phyloP scores from a whole-genome alignment of 2,113 vertebrate genomes.

The Eonycteris spelaea region DNA sequence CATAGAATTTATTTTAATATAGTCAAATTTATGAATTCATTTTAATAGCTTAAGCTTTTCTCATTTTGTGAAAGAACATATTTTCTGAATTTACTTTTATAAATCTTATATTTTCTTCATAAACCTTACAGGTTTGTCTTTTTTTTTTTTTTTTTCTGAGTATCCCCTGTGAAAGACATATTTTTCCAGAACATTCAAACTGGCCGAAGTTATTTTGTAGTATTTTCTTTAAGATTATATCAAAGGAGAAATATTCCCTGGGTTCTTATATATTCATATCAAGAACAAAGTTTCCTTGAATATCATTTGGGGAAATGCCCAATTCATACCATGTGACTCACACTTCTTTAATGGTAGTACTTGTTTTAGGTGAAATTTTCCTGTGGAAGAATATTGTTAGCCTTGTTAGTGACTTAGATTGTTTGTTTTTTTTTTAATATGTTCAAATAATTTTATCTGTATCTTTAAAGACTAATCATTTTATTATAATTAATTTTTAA shows the following conservation, averaged over 20 bases:
- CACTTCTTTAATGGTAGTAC: neutral
- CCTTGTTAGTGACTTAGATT: neutral
- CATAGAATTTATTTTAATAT: neutral
- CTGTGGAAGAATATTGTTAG: neutral
- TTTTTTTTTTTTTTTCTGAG: neutral
- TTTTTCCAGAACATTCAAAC: neutral
- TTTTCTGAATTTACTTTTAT: neutral
- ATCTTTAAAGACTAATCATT: neutral
- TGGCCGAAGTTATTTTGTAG: neutral
- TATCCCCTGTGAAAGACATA: neutral
- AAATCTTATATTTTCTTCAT: neutral
- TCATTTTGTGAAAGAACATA: neutral
- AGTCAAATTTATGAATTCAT: neutral
- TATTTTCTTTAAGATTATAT: neutral
- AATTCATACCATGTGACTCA: neutral
- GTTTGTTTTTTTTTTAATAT: neutral
- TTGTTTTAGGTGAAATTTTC: neutral
- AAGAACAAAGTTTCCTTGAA: neutral
- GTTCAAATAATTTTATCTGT: neutral
- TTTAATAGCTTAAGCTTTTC: neutral
- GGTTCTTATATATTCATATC: neutral
- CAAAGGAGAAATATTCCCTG: neutral
- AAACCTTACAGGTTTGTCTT: neutral
- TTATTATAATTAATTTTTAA: neutral
- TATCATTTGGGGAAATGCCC: neutral